Percentiles rank a stretch among this genome's conserved stretches.
Conservation (phyloP, 2,888 invertebrate species). For the Stenurella melanura region DNA sequence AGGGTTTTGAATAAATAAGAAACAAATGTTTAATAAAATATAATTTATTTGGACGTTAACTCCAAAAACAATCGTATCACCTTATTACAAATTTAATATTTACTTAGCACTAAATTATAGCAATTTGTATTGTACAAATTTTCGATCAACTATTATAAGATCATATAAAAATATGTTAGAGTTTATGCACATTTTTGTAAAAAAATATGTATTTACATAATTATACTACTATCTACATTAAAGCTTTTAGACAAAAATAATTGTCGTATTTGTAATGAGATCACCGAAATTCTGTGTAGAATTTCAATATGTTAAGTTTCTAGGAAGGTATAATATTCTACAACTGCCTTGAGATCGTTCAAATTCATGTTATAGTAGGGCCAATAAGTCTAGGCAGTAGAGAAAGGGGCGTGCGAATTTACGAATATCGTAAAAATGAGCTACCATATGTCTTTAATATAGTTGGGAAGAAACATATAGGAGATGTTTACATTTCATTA, state of each 20-base stretch:
- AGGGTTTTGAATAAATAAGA: background rate
- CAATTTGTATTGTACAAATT: background rate
- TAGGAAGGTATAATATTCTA: background rate
- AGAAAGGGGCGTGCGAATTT: no score
- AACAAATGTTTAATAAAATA: background rate
- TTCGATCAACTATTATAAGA: background rate
- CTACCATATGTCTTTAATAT: no score
- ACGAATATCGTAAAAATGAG: no score
- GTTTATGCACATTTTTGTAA: slow-evolving; percentile 28
- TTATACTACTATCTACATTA: slow-evolving; percentile 18
- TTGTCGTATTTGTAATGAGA: background rate
- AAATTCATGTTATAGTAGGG: slow-evolving; percentile 37
- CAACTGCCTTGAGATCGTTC: slow-evolving; percentile 23
- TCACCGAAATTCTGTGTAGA: background rate
- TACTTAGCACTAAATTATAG: background rate
- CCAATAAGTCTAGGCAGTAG: no score
- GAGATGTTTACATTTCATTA: no score
- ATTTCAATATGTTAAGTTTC: background rate
- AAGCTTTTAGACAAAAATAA: slow-evolving; percentile 41
- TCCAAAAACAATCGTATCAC: background rate
- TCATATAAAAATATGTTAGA: slow-evolving; percentile 17
- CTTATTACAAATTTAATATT: background rate
- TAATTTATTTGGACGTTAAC: background rate
- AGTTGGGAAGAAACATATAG: no score
- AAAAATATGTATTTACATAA: slow-evolving; percentile 26